Base-by-base conservation (phyloP, 2,888 invertebrate genomes). In the Punctoribates punctum region DNA sequence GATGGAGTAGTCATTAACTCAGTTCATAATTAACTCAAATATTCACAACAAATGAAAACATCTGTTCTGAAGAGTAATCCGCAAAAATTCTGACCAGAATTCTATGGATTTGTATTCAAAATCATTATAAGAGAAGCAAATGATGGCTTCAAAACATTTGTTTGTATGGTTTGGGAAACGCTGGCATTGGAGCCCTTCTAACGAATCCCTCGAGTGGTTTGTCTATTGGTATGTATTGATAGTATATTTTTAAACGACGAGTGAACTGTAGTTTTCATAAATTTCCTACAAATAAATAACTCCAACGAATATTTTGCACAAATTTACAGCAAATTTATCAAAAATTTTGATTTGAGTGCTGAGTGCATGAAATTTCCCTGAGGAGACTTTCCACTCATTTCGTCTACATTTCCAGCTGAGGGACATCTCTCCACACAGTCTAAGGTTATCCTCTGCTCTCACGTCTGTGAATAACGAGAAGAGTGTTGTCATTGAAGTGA, bases 281-380 rank as follows among this genome's bases (percentile, higher is more conserved):
- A 20, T 20, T 20, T 51, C 9, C 20, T 11, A 27, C 17, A 62
- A 62, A 62, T 62, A 62, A 62, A 62, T 62, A 34, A 62, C n/a
- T 62, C 5, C 5, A 34, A 29, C 23, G 15, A 62, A 62, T 62
- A 62, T 62, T 62, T 62, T 20, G 2, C 17, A 17, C 1, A 62
- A 62, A 29, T 34, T 62, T 62, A 5, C 8, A 17, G 13, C 15
- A 60, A 29, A 62, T 62, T 62, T 62, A 62, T 62, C 62, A 62
- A 62, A 60, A 62, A 62, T 62, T 62, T 17, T 62, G 62, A 62
- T 62, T 62, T 34, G 15, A 62, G 62, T 62, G 29, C 1, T n/a
- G n/a, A 29, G 17, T 1, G 23, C 34, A 62, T 29, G n/a, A 62
- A 62, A 62, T 62, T 62, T 62, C 62, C 62, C 62, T 34, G 17